These are phyloP conservation scores for Eulithis prunata DNA, from an alignment of 2,888 invertebrate species.

Conservation along the genomic window DNA sequence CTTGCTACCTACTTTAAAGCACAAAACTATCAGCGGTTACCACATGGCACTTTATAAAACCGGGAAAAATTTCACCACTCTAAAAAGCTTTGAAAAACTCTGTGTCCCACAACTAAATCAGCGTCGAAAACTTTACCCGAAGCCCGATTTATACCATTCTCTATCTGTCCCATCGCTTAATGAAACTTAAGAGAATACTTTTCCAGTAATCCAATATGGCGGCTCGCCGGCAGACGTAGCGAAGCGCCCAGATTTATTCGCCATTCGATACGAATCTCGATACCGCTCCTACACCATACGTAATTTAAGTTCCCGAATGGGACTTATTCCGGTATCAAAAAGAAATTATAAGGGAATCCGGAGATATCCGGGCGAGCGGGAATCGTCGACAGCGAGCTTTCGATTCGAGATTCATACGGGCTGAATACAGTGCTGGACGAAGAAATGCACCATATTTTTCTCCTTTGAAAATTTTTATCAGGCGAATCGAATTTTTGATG, in stretches of 20 bases:
- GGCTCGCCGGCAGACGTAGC: slow-evolving; percentile 58
- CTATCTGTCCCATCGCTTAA: slow-evolving; percentile 77
- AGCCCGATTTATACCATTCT: slow-evolving; percentile 60
- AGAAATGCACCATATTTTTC: slow-evolving; percentile 25
- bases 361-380: slow-evolving; percentile 40
- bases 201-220: slow-evolving; percentile 76
- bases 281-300: slow-evolving; percentile 70
- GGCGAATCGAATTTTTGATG: slow-evolving; percentile 1
- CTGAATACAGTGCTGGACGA: slow-evolving; percentile 13
- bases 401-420: slow-evolving; percentile 36
- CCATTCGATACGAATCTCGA: slow-evolving; percentile 73
- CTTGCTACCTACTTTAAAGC: no score
- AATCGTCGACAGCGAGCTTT: slow-evolving; percentile 51
- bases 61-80: slow-evolving; percentile 22
- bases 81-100: slow-evolving; percentile 33
- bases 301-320: slow-evolving; percentile 77
- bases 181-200: slow-evolving; percentile 82
- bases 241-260: slow-evolving; percentile 67
- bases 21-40: no score
- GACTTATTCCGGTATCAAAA: slow-evolving; percentile 76
- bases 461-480: slow-evolving; percentile 1
- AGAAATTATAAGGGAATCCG: slow-evolving; percentile 75
- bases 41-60: not conserved
- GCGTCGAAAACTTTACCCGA: slow-evolving; percentile 53
- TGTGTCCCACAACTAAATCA: slow-evolving; percentile 45